phyloP scores from a whole-genome alignment of 2,888 invertebrate species.

The Agrilus mali region DNA sequence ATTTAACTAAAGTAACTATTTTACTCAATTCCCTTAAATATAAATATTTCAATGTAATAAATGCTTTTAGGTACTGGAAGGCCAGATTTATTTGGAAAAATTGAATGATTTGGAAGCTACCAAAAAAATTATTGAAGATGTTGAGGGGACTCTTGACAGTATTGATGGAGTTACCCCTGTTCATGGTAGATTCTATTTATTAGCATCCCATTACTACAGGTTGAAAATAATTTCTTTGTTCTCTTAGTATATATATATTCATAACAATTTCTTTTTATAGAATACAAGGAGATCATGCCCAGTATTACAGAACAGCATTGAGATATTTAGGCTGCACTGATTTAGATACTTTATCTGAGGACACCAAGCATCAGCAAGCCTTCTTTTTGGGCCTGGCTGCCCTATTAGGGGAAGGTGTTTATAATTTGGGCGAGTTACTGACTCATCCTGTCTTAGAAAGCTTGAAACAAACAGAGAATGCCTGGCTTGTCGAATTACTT shows the following conservation, averaged over 20 bases:
- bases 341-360: slow-evolving; percentile 48
- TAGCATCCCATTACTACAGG: slow-evolving; percentile 86
- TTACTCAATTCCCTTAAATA: neutral
- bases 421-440: slow-evolving; percentile 92
- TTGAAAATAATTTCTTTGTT: slow-evolving; percentile 22
- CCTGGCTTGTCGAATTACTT: slow-evolving; percentile 80
- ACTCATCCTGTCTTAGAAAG: slow-evolving; percentile 90
- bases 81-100: slow-evolving; percentile 66
- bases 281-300: slow-evolving; percentile 77
- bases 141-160: slow-evolving; percentile 73
- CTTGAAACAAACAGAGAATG: slow-evolving; percentile 64
- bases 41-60: neutral
- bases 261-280: slow-evolving; percentile 25
- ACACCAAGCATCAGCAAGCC: slow-evolving; percentile 65
- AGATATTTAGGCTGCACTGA: slow-evolving; percentile 59
- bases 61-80: slow-evolving; percentile 55
- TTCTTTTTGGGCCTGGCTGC: slow-evolving; percentile 90
- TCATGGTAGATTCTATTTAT: slow-evolving; percentile 85
- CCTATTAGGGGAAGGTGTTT: slow-evolving; percentile 85
- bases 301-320: slow-evolving; percentile 90
- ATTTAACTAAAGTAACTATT: slow-evolving; percentile 60
- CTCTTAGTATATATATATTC: neutral
- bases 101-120: slow-evolving; percentile 65
- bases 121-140: slow-evolving; percentile 76
- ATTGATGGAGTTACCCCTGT: slow-evolving; percentile 88